These are phyloP conservation scores for Pandemis cinnamomeana DNA, from an alignment of 2,888 invertebrate genomes.

Conservation along the genomic window DNA sequence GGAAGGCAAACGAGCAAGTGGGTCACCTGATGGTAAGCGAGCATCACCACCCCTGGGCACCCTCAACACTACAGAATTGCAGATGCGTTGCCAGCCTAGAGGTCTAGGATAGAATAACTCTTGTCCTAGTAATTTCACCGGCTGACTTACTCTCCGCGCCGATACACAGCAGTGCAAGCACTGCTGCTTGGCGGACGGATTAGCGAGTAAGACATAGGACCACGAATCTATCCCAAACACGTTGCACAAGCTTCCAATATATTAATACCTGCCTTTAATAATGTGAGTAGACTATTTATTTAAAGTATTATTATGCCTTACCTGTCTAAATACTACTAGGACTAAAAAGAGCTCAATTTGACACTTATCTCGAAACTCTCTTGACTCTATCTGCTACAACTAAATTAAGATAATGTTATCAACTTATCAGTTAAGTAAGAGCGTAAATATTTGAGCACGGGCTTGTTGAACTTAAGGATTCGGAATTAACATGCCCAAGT, in stretches of 20 bases:
- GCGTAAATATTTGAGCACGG: not conserved
- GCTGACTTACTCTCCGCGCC: too few species aligned
- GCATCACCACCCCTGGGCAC: too few species aligned
- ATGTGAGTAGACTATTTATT: not conserved
- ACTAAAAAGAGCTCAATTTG: not conserved
- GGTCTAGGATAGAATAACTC: too few species aligned
- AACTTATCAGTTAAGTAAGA: not conserved
- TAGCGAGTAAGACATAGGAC: not conserved
- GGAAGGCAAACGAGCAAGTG: too few species aligned
- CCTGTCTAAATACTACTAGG: not conserved
- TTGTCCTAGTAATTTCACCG: too few species aligned
- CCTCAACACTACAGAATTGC: too few species aligned
- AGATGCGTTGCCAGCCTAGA: too few species aligned
- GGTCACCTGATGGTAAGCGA: too few species aligned
- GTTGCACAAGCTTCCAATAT: not conserved
- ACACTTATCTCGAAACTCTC: not conserved
- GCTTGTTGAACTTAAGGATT: not conserved
- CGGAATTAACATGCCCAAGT: not conserved
- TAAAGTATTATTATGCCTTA: too few species aligned
- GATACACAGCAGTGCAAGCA: not conserved
- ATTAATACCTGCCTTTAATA: not conserved
- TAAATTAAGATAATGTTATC: conserved; percentile 17
- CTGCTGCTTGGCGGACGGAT: not conserved
- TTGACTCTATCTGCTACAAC: not conserved
- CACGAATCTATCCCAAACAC: not conserved